These are phyloP conservation scores for Epistrophe eligans DNA, from an alignment of 2,888 invertebrate genomes.

Conservation along the genomic window DNA sequence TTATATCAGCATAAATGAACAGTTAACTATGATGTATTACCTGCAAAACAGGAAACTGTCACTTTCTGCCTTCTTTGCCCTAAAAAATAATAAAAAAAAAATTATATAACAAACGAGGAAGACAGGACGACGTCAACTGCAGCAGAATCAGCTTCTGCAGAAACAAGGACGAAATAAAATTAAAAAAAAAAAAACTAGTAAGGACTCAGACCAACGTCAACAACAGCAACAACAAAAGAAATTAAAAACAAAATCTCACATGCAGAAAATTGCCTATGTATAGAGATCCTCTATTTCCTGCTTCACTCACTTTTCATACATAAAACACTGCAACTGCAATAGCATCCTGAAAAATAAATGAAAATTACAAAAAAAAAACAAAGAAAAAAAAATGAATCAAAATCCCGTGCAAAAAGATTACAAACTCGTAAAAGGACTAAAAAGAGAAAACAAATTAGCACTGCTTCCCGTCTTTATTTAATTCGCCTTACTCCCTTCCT, in stretches of 20 bases:
- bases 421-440: conserved; percentile 40
- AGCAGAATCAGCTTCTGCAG: conserved; percentile 12
- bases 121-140: conserved; percentile 35
- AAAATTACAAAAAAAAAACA: conserved; percentile 23
- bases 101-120: conserved; percentile 18
- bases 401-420: conserved; percentile 62
- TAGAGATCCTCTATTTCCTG: conserved; percentile 54
- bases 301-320: conserved; percentile 23
- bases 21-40: conserved; percentile 75
- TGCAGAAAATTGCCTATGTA: conserved; percentile 71
- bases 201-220: conserved; percentile 39
- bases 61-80: conserved; percentile 66
- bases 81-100: conserved; percentile 39
- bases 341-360: conserved; percentile 61
- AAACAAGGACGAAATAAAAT: conserved; percentile 3
- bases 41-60: conserved; percentile 67
- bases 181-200: not conserved
- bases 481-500: conserved; percentile 36
- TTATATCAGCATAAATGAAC: conserved; percentile 73
- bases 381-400: conserved; percentile 6
- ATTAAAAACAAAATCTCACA: conserved; percentile 64
- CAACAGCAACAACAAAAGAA: conserved; percentile 39
- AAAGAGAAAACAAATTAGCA: conserved; percentile 74
- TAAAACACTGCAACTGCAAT: conserved; percentile 23
- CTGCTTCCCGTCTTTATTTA: conserved; percentile 70